Conservation (phyloP, 2,797 vertebrate genomes). For the Darevskia mixta region DNA sequence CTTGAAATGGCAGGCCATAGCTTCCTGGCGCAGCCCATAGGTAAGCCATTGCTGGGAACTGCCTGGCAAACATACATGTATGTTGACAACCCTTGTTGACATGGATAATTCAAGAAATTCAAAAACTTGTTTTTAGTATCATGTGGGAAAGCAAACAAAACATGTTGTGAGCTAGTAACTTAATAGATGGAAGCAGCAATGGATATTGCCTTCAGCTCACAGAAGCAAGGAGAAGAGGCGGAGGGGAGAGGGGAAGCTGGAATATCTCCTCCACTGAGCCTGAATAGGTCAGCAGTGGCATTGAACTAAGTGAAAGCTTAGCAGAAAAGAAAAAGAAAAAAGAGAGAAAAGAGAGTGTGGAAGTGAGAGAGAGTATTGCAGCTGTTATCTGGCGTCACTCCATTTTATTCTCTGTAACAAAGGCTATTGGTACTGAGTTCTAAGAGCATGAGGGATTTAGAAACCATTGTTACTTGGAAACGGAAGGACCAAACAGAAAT, state of each 20-base stretch:
- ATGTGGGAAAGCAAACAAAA: neutral
- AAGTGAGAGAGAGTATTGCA: constrained; percentile 53
- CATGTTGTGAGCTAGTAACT: too few species aligned
- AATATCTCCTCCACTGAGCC: constrained; percentile 42
- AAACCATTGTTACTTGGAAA: constrained; percentile 65
- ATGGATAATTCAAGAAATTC: neutral
- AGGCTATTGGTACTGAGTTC: constrained; percentile 66
- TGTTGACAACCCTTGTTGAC: too few species aligned
- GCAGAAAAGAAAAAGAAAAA: constrained; percentile 28
- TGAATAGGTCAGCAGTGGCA: constrained; percentile 44
- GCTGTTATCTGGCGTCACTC: constrained; percentile 73
- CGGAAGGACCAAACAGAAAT: constrained; percentile 44
- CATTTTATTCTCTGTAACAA: constrained; percentile 67
- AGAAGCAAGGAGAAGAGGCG: neutral
- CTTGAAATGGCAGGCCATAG: too few species aligned
- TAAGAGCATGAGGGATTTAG: constrained; percentile 62
- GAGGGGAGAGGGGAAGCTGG: neutral
- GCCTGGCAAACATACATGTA: neutral
- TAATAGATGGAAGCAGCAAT: too few species aligned
- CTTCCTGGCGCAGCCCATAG: too few species aligned
- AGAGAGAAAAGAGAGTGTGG: too few species aligned
- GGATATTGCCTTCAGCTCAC: neutral
- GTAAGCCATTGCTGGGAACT: neutral
- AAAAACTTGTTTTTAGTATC: too few species aligned
- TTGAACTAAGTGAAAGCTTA: constrained; percentile 42